Conservation (phyloP, 2,888 invertebrate genomes). For the Aspidiotus destructor region DNA sequence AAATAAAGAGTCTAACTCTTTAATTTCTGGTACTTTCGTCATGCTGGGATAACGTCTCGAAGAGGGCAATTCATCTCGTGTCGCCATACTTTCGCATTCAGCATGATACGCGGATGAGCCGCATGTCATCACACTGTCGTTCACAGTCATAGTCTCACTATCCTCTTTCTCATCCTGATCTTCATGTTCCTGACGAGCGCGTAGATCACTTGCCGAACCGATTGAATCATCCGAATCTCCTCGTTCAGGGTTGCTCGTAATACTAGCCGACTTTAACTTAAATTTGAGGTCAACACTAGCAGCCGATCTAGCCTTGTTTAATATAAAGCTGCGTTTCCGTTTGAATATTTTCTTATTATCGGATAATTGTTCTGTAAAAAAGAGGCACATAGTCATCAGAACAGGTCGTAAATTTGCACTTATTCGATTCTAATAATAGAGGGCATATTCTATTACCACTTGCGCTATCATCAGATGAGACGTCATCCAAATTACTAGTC, state of each 20-base stretch:
- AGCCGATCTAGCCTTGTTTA: not conserved
- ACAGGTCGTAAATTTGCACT: no score
- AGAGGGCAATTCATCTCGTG: conserved; percentile 38
- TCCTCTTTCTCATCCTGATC: conserved; percentile 43
- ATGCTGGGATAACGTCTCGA: conserved; percentile 17
- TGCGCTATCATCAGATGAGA: conserved; percentile 49
- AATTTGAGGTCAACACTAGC: not conserved
- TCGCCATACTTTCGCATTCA: conserved; percentile 56
- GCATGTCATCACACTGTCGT: conserved; percentile 56
- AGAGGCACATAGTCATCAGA: not conserved
- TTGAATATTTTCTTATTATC: not conserved
- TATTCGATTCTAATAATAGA: no score
- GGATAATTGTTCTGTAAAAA: conserved; percentile 7
- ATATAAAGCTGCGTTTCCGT: conserved; percentile 8
- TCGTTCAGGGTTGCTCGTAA: conserved; percentile 26
- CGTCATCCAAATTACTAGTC: conserved; percentile 50
- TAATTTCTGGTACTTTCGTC: conserved; percentile 37
- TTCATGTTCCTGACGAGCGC: conserved; percentile 47
- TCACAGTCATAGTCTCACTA: conserved; percentile 48
- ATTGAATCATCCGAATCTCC: conserved; percentile 54
- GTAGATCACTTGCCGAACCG: conserved; percentile 61
- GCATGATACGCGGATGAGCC: conserved; percentile 62
- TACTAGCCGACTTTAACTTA: not conserved
- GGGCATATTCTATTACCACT: conserved; percentile 33
- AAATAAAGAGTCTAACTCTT: conserved; percentile 51